These are phyloP conservation scores for Crotalus horridus DNA, from an alignment of 2,113 vertebrate species.

Conservation along the genomic window DNA sequence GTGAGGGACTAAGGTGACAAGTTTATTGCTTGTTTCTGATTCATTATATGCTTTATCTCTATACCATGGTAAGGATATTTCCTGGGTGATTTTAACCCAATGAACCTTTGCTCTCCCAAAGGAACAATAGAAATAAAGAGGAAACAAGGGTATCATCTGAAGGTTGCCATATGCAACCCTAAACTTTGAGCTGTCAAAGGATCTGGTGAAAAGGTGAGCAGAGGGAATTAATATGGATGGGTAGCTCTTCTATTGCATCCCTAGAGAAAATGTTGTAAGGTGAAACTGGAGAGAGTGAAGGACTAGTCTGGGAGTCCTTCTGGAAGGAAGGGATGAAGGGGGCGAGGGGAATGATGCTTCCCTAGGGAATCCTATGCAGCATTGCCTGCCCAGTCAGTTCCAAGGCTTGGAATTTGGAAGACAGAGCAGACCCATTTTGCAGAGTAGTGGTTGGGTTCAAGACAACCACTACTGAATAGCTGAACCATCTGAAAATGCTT, in stretches of 20 bases:
- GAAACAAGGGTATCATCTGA: constrained; percentile 2
- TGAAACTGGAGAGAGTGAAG: not conserved
- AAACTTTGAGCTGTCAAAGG: not conserved
- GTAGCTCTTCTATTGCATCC: not conserved
- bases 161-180: not conserved
- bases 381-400: not conserved
- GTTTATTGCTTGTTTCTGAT: not conserved
- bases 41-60: not conserved
- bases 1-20: not conserved
- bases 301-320: not conserved
- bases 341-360: not conserved
- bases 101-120: not conserved
- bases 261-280: not conserved
- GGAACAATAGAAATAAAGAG: not conserved
- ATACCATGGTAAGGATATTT: not conserved
- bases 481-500: too few relatives aligned
- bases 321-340: not conserved
- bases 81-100: not conserved
- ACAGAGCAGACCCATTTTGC: not conserved
- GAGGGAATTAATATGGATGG: not conserved
- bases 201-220: not conserved
- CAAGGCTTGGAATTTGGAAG: not conserved
- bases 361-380: not conserved
- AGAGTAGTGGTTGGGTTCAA: not conserved
- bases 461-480: too few relatives aligned